A percentile compares a stretch with the other conserved stretches of the same genome.
phyloP scores from a whole-genome alignment of 2,888 invertebrate genomes.

The Luperina testacea region DNA sequence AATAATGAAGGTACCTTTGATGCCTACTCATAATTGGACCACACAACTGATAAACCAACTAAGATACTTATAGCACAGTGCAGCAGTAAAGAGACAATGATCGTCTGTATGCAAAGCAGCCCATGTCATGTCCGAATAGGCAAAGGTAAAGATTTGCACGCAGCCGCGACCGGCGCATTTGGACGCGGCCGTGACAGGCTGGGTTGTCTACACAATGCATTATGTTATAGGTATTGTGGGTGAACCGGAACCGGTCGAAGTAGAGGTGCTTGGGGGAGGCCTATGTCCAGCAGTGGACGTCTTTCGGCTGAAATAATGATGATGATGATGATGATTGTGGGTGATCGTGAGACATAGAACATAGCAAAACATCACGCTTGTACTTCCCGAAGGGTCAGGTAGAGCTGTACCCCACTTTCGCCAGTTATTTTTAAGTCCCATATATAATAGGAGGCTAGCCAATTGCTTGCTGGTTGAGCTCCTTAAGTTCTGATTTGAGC shows the following conservation, averaged over 20 bases:
- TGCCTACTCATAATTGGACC: slow-evolving; percentile 23
- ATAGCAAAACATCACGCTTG: neutral
- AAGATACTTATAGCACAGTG: neutral
- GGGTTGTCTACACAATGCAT: neutral
- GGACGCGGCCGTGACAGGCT: slow-evolving; percentile 17
- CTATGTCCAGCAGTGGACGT: too few relatives aligned
- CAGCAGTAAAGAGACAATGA: slow-evolving; percentile 16
- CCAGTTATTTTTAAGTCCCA: neutral
- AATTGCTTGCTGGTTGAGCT: too few relatives aligned
- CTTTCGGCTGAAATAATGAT: too few relatives aligned
- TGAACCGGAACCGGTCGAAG: neutral
- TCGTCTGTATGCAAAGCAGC: slow-evolving; percentile 51
- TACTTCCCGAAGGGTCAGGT: too few relatives aligned
- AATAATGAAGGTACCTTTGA: neutral
- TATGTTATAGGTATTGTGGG: neutral
- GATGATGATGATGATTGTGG: too few relatives aligned
- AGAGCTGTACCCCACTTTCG: neutral
- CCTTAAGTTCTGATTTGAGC: too few relatives aligned
- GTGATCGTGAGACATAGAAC: neutral
- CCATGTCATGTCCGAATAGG: slow-evolving; percentile 27
- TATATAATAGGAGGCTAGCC: too few relatives aligned
- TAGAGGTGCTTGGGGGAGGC: too few relatives aligned
- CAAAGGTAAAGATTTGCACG: slow-evolving; percentile 46
- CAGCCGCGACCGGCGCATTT: slow-evolving; percentile 22
- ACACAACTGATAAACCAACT: slow-evolving; percentile 24